phyloP scores from a whole-genome alignment of 2,888 invertebrate genomes.

The Chydorus sphaericus region DNA sequence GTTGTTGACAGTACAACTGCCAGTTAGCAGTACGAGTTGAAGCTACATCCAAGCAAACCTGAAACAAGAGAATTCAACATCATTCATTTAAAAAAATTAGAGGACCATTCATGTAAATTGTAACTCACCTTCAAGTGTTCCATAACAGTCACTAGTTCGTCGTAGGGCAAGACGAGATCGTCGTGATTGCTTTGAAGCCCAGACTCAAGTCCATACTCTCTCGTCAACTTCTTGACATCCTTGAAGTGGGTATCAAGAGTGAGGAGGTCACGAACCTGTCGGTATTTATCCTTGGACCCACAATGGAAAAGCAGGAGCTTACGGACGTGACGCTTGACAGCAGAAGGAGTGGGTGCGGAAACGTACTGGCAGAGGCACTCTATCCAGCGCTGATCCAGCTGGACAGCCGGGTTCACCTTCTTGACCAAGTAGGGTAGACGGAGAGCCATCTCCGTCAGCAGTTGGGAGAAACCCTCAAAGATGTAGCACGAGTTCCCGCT shows the following conservation, averaged over 20 bases:
- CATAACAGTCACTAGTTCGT: conserved; percentile 81
- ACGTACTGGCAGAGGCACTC: conserved; percentile 28
- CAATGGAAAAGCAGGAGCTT: conserved; percentile 83
- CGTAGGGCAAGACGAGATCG: conserved; percentile 50
- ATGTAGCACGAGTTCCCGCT: conserved; percentile 49
- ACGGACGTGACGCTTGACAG: conserved; percentile 61
- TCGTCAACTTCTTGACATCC: conserved; percentile 22
- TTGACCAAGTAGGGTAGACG: conserved; percentile 86
- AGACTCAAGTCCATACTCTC: conserved; percentile 16
- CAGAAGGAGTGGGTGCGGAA: conserved; percentile 22
- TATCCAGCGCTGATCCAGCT: conserved; percentile 17
- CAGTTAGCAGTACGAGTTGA: conserved; percentile 82
- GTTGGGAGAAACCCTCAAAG: conserved; percentile 76
- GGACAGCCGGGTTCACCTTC: conserved; percentile 37
- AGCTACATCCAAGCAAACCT: conserved; percentile 89
- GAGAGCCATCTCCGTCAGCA: conserved; percentile 89
- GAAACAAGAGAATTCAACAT: no score
- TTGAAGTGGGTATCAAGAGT: conserved; percentile 75
- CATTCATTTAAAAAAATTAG: no score
- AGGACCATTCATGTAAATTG: no score
- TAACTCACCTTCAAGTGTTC: conserved; percentile 87
- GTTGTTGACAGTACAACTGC: conserved; percentile 74
- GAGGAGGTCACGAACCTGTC: conserved; percentile 83
- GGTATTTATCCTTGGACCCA: conserved; percentile 89
- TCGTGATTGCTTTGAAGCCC: conserved; percentile 19